Conservation (phyloP, 2,113 vertebrate species). For the Pleuronectes platessa region DNA sequence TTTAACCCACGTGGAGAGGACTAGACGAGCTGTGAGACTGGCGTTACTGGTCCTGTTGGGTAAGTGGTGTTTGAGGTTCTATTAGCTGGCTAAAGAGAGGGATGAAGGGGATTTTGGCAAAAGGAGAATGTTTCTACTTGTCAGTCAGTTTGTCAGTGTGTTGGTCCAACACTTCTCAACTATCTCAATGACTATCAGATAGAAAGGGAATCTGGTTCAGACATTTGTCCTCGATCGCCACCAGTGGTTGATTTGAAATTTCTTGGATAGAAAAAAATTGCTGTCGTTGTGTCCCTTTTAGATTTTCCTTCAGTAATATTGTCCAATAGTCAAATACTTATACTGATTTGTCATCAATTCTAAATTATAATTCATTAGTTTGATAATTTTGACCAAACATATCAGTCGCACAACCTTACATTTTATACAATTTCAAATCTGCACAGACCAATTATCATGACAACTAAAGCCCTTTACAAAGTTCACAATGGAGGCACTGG, state of each 20-base stretch:
- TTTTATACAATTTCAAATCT: background rate
- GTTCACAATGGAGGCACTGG: background rate
- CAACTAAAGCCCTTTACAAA: background rate
- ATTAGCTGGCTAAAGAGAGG: background rate
- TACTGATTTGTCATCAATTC: too few species aligned
- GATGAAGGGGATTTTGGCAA: background rate
- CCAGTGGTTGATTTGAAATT: background rate
- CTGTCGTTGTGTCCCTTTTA: too few species aligned
- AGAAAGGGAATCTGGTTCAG: background rate
- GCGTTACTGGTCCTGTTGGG: constrained; percentile 3
- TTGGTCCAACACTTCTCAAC: too few species aligned
- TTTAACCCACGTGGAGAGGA: constrained; percentile 36
- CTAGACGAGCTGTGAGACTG: constrained; percentile 1
- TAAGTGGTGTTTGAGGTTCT: background rate
- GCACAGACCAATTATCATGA: too few species aligned
- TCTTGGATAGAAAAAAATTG: background rate
- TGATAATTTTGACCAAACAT: background rate
- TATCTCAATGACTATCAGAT: too few species aligned
- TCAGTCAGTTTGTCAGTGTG: too few species aligned
- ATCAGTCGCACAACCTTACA: too few species aligned
- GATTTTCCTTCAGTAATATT: too few species aligned
- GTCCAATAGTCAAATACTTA: too few species aligned
- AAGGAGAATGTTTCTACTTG: too few species aligned
- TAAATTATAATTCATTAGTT: background rate
- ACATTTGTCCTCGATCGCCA: background rate